phyloP scores from a whole-genome alignment of 2,113 vertebrate species.

The Carettochelys insculpta region DNA sequence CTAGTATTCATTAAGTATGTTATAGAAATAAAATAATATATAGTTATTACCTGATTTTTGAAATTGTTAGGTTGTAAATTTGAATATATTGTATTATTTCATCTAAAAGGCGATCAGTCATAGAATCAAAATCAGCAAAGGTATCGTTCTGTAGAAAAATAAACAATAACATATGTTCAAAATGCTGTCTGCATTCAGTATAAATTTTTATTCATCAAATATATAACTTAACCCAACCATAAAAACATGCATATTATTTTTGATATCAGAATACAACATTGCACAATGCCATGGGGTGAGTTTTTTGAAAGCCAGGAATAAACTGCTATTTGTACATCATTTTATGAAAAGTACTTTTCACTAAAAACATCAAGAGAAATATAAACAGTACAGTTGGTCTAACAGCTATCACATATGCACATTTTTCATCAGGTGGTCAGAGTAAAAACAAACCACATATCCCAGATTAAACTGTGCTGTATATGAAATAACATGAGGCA shows the following conservation, averaged over 20 bases:
- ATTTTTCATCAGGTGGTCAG: not conserved
- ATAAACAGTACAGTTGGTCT: not conserved
- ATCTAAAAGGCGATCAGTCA: conserved; percentile 98
- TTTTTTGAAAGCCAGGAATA: not conserved
- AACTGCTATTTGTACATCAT: not conserved
- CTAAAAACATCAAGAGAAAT: not conserved
- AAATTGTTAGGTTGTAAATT: conserved; percentile 95
- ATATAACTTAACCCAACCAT: conserved; percentile 9
- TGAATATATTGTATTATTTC: conserved; percentile 99
- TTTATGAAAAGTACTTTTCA: not conserved
- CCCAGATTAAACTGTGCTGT: conserved; percentile 17
- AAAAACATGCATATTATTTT: conserved; percentile 4
- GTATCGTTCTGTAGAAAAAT: conserved; percentile 92
- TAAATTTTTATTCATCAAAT: conserved; percentile 15
- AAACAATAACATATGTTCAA: conserved; percentile 57
- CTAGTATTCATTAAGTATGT: not conserved
- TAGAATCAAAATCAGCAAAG: conserved; percentile 99
- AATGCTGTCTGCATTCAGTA: conserved; percentile 50
- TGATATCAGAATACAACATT: conserved; percentile 28
- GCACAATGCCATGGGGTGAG: not conserved
- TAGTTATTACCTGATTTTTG: conserved; percentile 94
- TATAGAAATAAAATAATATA: conserved; percentile 34
- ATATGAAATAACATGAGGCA: conserved; percentile 6
- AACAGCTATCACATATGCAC: not conserved
- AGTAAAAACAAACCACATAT: not conserved